phyloP scores from a whole-genome alignment of 2,888 invertebrate species.

The Taphrorychus bicolor region DNA sequence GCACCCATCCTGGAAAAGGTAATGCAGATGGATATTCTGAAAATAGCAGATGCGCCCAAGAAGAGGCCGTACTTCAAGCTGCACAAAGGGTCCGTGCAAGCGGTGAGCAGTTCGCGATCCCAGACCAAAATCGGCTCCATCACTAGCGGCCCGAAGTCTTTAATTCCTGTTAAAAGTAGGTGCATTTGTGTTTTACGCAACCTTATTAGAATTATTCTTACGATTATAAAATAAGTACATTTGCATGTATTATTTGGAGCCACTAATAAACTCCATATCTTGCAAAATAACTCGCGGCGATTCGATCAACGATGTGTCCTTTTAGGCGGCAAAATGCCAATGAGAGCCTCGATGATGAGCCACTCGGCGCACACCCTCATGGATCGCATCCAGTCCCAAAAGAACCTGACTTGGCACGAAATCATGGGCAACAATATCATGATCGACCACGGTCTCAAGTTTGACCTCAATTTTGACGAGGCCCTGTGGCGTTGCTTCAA shows the following conservation, averaged over 20 bases:
- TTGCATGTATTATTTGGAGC: too few species aligned
- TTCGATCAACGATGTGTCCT: too few species aligned
- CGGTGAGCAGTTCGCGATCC: not conserved
- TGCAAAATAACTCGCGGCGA: too few species aligned
- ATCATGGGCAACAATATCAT: slow-evolving; percentile 72
- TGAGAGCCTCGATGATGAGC: slow-evolving; percentile 23
- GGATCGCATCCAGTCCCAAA: slow-evolving; percentile 51
- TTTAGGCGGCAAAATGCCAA: slow-evolving; percentile 32
- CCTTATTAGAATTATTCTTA: too few species aligned
- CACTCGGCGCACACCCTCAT: slow-evolving; percentile 41
- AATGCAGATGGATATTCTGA: slow-evolving; percentile 74
- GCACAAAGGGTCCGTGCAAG: slow-evolving; percentile 17
- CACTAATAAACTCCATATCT: too few species aligned
- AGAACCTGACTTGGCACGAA: slow-evolving; percentile 70
- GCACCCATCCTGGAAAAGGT: slow-evolving; percentile 69
- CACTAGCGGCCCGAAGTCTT: not conserved
- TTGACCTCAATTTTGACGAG: slow-evolving; percentile 71
- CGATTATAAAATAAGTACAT: too few species aligned
- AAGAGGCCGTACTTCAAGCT: slow-evolving; percentile 40
- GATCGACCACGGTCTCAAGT: slow-evolving; percentile 71
- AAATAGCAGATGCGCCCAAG: slow-evolving; percentile 51
- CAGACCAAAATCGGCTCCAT: slow-evolving; percentile 15
- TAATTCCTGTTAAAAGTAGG: slow-evolving; percentile 27
- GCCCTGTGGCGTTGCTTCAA: slow-evolving; percentile 72
- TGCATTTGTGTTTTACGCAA: not conserved